Base-by-base conservation (phyloP, 1,140 invertebrate genomes). In the Caerostris darwini region DNA sequence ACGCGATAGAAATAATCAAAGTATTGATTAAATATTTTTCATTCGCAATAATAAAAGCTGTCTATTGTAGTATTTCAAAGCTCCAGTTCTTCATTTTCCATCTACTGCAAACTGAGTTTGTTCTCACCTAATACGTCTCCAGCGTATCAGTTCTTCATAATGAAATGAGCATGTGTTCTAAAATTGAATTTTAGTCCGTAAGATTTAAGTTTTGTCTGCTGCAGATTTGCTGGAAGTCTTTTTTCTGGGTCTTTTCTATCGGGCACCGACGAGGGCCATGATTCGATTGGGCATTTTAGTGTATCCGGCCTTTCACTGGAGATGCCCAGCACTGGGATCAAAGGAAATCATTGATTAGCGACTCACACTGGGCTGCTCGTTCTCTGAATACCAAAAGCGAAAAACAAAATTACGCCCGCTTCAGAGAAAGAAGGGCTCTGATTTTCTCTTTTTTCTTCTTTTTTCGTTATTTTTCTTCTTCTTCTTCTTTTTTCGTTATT, bases 341-440 rank as follows among this genome's bases (percentile, higher is more conserved):
- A 88, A 88, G 59, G 86, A 88, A 88, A 17, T 64, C 86, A 54
- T 64, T 88, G 86, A 88, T 88, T 88, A 88, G 59, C 86, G 19
- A 64, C 12, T 88, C 59, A 88, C 86, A 64, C 34, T 53, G 10
- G 5, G 86, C 10, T 64, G 10, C 86, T 12, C 86, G 50, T 53
- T 19, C 7, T 34, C 86, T 88, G 86, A 88, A 88, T 88, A 88
- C 86, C 58, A 88, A 88, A 54, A 54, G 61, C 58, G 19, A 85
- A 85, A 58, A 34, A 58, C 83, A 85, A 85, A 85, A 85, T 85
- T 10, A 82, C 77, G 34, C 77, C 77, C 50, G 0, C 8, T 82
- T 82, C 77, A 10, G 34, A 10, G 77, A 82, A 34, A 81, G 17
- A 53, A 34, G 77, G 34, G 34, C 12, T 8, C 34, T 19, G 8